Evolutionary conservation across 2,113 vertebrate species (phyloP).

Genomic region (Pyrgilauda ruficollis): DNA sequence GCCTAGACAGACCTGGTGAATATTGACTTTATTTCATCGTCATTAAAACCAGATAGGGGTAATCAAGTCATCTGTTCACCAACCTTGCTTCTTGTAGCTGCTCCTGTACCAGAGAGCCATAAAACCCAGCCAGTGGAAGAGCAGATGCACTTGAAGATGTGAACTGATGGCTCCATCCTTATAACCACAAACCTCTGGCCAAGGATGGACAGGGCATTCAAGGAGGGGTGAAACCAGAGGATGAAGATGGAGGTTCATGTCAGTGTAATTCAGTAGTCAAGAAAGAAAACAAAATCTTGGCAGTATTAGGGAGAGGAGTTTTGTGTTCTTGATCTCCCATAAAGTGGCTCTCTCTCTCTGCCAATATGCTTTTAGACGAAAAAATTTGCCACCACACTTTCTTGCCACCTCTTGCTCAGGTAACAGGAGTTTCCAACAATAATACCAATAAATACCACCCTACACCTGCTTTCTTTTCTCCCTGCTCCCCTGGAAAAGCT

Average conservation of each 20-base stretch:
- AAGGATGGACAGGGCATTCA: background rate
- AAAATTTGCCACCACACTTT: background rate
- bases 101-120: background rate
- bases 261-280: accelerated
- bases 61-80: background rate
- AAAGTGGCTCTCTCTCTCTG: background rate
- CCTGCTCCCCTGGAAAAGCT: background rate
- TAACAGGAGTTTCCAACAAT: background rate
- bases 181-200: background rate
- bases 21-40: background rate
- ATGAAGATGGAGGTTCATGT: background rate
- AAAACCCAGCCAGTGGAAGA: background rate
- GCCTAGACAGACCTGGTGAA: background rate
- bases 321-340: accelerated
- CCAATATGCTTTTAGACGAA: background rate
- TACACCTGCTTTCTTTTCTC: background rate
- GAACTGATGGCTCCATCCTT: background rate
- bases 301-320: background rate
- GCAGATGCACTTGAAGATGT: accelerated
- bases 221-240: background rate
- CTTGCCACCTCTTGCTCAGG: background rate
- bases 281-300: background rate
- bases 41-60: conserved; percentile 11
- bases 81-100: background rate
- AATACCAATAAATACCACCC: background rate